Conservation (phyloP, 2,888 invertebrate genomes). For the Campoplex capitator region DNA sequence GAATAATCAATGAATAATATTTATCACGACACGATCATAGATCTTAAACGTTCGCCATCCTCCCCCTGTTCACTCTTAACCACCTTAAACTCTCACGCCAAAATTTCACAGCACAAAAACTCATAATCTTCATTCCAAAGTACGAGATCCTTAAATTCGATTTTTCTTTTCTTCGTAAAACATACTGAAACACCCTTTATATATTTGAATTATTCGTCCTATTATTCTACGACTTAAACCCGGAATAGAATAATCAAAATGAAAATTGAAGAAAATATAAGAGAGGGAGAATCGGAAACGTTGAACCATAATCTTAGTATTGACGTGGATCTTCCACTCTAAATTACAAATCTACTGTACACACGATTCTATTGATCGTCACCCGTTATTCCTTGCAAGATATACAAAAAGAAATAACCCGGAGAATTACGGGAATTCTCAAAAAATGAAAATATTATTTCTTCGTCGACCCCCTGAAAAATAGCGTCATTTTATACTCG, state of each 20-base stretch:
- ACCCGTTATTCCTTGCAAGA: constrained; percentile 32
- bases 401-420: constrained; percentile 37
- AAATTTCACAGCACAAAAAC: constrained; percentile 49
- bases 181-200: constrained; percentile 26
- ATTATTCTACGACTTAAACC: constrained; percentile 47
- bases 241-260: constrained; percentile 26
- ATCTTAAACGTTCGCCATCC: constrained; percentile 8
- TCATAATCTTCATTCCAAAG: constrained; percentile 30
- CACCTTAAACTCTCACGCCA: background rate
- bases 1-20: constrained; percentile 18
- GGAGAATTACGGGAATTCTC: constrained; percentile 5
- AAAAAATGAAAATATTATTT: background rate
- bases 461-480: background rate
- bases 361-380: constrained; percentile 52
- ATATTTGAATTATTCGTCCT: constrained; percentile 31
- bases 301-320: constrained; percentile 31
- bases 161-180: constrained; percentile 4
- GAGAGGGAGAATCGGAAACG: background rate
- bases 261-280: constrained; percentile 23
- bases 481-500: background rate
- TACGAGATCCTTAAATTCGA: constrained; percentile 29
- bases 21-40: constrained; percentile 24
- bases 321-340: constrained; percentile 24
- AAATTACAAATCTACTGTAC: constrained; percentile 61
- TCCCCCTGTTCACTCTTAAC: background rate